Conservation (phyloP, 2,797 vertebrate genomes). For the Lagodon rhomboides region DNA sequence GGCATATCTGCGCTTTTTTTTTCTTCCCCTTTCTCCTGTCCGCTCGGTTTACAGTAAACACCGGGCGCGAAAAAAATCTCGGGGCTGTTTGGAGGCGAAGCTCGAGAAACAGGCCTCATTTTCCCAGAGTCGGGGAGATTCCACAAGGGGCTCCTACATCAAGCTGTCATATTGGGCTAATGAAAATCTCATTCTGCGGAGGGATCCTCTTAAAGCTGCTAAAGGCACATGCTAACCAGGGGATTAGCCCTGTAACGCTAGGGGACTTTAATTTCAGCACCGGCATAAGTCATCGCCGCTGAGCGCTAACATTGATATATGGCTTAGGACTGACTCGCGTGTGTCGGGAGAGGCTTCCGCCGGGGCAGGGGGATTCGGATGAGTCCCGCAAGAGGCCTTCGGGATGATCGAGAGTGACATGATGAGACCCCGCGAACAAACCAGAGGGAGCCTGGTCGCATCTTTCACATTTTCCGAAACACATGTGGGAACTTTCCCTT, state of each 20-base stretch:
- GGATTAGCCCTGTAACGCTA: constrained; percentile 73
- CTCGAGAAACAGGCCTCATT: constrained; percentile 54
- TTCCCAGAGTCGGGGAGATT: constrained; percentile 68
- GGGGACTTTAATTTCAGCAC: constrained; percentile 80
- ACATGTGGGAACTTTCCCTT: constrained; percentile 18
- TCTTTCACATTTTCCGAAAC: constrained; percentile 18
- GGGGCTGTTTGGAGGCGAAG: constrained; percentile 32
- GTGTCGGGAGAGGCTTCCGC: constrained; percentile 54
- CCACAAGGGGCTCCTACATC: constrained; percentile 73
- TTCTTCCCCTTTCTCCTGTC: constrained; percentile 47
- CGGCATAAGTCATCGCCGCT: constrained; percentile 71
- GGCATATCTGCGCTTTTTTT: constrained; percentile 58
- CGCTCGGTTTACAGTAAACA: constrained; percentile 76
- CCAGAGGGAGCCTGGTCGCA: constrained; percentile 31
- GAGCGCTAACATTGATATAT: constrained; percentile 72
- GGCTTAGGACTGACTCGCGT: constrained; percentile 57
- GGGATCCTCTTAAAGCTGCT: constrained; percentile 77
- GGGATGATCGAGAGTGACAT: constrained; percentile 62
- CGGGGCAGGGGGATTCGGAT: constrained; percentile 17
- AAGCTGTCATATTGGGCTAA: constrained; percentile 77
- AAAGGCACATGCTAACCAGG: constrained; percentile 78
- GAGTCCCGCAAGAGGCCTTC: constrained; percentile 33
- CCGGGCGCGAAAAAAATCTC: constrained; percentile 50
- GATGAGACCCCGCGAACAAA: constrained; percentile 61
- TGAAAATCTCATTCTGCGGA: constrained; percentile 78